Conservation (phyloP, 2,113 vertebrate species). For the zebrafish (Danio rerio) region GRCz12tu NC_133189.1:5012501-5013000, state of each 20-base stretch:
- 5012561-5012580: constrained; percentile 73
- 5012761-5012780: background rate
- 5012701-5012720: background rate
- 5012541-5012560: constrained; percentile 66
- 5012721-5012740: background rate
- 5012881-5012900: too few relatives aligned
- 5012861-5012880: background rate
- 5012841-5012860: background rate
- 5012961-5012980: too few relatives aligned
- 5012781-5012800: constrained; percentile 1
- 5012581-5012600: constrained; percentile 74
- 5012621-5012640: constrained; percentile 59
- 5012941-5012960: too few relatives aligned
- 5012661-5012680: background rate
- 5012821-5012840: background rate
- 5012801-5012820: background rate
- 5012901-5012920: too few relatives aligned
- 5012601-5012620: constrained; percentile 67
- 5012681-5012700: background rate
- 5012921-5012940: too few relatives aligned
- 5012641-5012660: constrained; percentile 51
- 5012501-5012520: constrained; percentile 64
- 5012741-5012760: constrained; percentile 1
- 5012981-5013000: too few relatives aligned
- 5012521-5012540: constrained; percentile 76